Percentiles rank a stretch among this genome's conserved stretches.
These are phyloP conservation scores for Drosophila ambigua DNA, from an alignment of 1,140 invertebrate species.

Conservation along the genomic window DNA sequence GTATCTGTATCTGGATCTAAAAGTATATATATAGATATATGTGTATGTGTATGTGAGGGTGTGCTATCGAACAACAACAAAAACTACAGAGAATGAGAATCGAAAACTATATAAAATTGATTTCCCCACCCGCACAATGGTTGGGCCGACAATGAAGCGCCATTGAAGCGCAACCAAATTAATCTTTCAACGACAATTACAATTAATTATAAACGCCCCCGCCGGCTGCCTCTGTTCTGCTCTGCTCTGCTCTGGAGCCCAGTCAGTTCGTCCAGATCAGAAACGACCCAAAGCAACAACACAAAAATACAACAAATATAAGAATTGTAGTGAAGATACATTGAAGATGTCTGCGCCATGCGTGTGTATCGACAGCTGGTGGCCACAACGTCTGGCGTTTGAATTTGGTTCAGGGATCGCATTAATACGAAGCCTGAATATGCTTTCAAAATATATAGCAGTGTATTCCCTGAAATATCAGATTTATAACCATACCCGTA, in stretches of 20 bases:
- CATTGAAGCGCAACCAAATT: slow-evolving; percentile 82
- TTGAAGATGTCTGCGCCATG: slow-evolving; percentile 26
- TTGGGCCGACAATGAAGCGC: slow-evolving; percentile 74
- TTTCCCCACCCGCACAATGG: slow-evolving; percentile 73
- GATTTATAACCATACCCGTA: no score
- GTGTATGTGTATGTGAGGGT: slow-evolving; percentile 15
- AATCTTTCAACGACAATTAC: slow-evolving; percentile 83
- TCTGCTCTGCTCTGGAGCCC: slow-evolving; percentile 25
- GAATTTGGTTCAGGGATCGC: slow-evolving; percentile 37
- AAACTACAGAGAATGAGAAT: slow-evolving; percentile 12
- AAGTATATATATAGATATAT: slow-evolving; percentile 44
- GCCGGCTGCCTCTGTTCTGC: slow-evolving; percentile 20
- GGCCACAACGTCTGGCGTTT: slow-evolving; percentile 50
- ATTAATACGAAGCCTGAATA: slow-evolving; percentile 40
- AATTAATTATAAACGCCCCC: slow-evolving; percentile 82
- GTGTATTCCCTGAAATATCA: background rate
- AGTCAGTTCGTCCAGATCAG: slow-evolving; percentile 55
- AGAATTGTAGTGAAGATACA: slow-evolving; percentile 33
- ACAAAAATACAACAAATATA: slow-evolving; percentile 7
- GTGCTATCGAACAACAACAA: slow-evolving; percentile 14
- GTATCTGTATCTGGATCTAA: slow-evolving; percentile 9
- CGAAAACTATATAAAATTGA: slow-evolving; percentile 78
- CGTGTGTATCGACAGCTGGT: slow-evolving; percentile 71
- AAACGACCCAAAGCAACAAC: slow-evolving; percentile 4
- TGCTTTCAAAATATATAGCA: slow-evolving; percentile 26